Conservation (phyloP, 2,888 invertebrate species). For the Abrostola triplasia region DNA sequence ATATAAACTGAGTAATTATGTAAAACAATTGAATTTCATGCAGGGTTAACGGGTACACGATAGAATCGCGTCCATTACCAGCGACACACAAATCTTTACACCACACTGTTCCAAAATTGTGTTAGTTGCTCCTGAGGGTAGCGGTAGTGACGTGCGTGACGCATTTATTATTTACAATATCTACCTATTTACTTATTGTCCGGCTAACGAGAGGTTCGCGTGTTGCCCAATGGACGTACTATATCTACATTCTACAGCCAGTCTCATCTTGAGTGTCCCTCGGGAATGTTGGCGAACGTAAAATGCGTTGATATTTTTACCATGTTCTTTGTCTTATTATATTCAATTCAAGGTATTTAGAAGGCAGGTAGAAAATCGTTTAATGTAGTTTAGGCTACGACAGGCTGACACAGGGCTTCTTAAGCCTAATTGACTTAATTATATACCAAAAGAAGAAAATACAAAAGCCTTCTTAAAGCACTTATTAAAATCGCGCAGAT, state of each 20-base stretch:
- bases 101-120: conserved; percentile 10
- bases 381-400: neutral
- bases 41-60: neutral
- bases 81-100: neutral
- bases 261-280: conserved; percentile 56
- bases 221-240: conserved; percentile 58
- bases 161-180: conserved; percentile 62
- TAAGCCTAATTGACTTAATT: no score
- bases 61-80: neutral
- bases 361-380: neutral
- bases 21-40: neutral
- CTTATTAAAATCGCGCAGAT: no score
- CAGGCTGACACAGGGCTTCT: no score
- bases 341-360: neutral
- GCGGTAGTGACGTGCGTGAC: conserved; percentile 41
- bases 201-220: conserved; percentile 71
- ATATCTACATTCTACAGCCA: conserved; percentile 29
- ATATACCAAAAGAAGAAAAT: no score
- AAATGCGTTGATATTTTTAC: conserved; percentile 3
- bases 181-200: conserved; percentile 58
- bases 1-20: neutral
- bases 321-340: neutral
- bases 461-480: no score
- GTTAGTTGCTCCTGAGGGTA: conserved; percentile 1
- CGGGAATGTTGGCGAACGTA: conserved; percentile 28